A percentile compares a stretch with the other conserved stretches of the same genome.
These are phyloP conservation scores for Liasis olivaceus DNA, from an alignment of 2,797 vertebrate genomes.

Conservation along the genomic window DNA sequence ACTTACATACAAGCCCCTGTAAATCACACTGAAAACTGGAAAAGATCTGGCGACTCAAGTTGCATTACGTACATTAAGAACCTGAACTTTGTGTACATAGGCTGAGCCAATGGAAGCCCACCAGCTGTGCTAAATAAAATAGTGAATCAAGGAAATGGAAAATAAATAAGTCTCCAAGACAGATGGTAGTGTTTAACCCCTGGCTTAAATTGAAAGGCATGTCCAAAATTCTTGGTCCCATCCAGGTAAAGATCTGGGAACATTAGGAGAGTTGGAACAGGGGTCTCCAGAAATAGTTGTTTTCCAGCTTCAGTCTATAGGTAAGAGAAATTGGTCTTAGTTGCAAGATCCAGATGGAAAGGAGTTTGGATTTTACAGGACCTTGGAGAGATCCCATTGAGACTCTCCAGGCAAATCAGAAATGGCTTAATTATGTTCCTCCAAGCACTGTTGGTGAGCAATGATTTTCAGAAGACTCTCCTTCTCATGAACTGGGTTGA, in stretches of 20 bases:
- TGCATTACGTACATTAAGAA: slow-evolving; percentile 37
- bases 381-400: background rate
- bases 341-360: background rate
- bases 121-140: slow-evolving; percentile 15
- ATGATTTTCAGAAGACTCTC: background rate
- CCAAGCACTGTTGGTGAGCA: background rate
- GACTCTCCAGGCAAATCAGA: background rate
- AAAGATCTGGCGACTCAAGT: slow-evolving; percentile 54
- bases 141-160: background rate
- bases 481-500: too few species aligned
- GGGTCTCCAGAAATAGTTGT: background rate
- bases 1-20: slow-evolving; percentile 32
- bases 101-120: slow-evolving; percentile 43
- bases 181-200: background rate
- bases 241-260: background rate
- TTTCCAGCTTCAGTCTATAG: background rate
- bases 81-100: slow-evolving; percentile 29
- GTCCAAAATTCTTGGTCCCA: slow-evolving; percentile 19
- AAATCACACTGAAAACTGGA: slow-evolving; percentile 53
- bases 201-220: slow-evolving; percentile 10
- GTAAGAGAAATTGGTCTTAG: background rate
- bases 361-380: background rate
- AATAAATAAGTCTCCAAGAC: background rate
- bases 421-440: background rate
- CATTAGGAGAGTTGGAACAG: background rate